Base-by-base conservation (phyloP, 2,113 vertebrate species). In the Anoura caudifer region DNA sequence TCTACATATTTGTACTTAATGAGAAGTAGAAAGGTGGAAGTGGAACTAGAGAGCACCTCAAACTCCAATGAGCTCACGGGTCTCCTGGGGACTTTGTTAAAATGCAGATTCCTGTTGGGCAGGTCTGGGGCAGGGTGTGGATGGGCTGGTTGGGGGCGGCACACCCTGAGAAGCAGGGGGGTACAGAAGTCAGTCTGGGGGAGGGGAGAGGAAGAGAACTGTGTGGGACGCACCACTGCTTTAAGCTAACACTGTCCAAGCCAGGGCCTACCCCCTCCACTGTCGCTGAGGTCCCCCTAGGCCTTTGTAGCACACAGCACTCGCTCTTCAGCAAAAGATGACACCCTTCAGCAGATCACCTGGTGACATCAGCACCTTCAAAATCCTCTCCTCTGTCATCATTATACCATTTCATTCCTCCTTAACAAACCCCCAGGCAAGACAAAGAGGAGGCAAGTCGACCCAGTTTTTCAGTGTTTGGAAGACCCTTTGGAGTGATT, bases 271-370 rank as follows among this genome's bases (percentile, higher is more conserved):
- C 33, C 20, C 11, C 1, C 26, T 45, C 15, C 43, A 5, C n/a
- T 14, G 56, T 12, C 16, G 6, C 45, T 19, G 52, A 36, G 72
- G 50, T n/a, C 7, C 16, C 26, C 7, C 17, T 2, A 10, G 20
- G 54, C n/a, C 9, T 59, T 63, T 31, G 73, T 36, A 22, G 38
- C 26, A 0, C 1, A 20, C 3, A 43, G 26, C 36, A 59, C n/a
- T n/a, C 16, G 10, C 22, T 50, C 26, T 4, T 54, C 0, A 11
- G 22, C 24, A 22, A 38, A 36, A 33, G 41, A 43, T 1, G 14
- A 17, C 0, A 0, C 6, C 41, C n/a, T 89, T 33, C 38, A 19
- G 13, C 0, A 5, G n/a, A 2, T 10, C 13, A 38, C 31, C 9
- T 17, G 3, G 17, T 19, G 31, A 77, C 59, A 75, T 12, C 1